Conservation (phyloP, 2,888 invertebrate species). For the Venusia cambrica region DNA sequence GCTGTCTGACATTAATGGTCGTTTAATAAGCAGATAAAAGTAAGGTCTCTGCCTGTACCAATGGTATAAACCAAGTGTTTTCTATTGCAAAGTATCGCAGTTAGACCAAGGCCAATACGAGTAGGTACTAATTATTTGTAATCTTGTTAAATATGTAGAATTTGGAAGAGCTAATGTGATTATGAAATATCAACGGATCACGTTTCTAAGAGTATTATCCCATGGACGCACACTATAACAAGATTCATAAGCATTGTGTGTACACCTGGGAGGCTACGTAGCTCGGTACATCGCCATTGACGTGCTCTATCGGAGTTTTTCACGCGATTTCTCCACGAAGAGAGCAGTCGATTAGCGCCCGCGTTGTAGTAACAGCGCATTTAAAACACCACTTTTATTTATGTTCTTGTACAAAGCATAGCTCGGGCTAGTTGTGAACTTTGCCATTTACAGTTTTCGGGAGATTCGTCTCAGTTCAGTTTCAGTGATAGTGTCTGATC, state of each 20-base stretch:
- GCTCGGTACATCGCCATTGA: conserved; percentile 42
- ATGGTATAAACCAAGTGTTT: no score
- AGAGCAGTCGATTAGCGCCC: conserved; percentile 68
- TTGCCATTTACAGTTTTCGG: conserved; percentile 14
- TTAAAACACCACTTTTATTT: conserved; percentile 29
- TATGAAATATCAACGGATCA: conserved; percentile 20
- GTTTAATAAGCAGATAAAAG: no score
- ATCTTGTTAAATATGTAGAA: conserved; percentile 1
- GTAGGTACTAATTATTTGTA: no score
- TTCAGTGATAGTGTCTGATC: no score
- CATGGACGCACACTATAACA: conserved; percentile 26
- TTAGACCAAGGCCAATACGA: no score
- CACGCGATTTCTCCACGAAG: conserved; percentile 76
- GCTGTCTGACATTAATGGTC: no score
- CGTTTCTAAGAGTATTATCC: conserved; percentile 24
- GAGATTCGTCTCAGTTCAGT: conserved; percentile 7
- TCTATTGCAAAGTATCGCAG: no score
- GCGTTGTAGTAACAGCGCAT: conserved; percentile 56
- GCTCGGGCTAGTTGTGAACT: conserved; percentile 24
- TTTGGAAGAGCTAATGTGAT: conserved; percentile 24
- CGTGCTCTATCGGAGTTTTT: conserved; percentile 70
- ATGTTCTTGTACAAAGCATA: conserved; percentile 27
- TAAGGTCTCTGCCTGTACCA: no score
- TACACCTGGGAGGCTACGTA: conserved; percentile 31
- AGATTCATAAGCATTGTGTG: conserved; percentile 27